Evolutionary conservation across 2,797 vertebrate genomes (phyloP).

Genomic region (Hyperoplus immaculatus): DNA sequence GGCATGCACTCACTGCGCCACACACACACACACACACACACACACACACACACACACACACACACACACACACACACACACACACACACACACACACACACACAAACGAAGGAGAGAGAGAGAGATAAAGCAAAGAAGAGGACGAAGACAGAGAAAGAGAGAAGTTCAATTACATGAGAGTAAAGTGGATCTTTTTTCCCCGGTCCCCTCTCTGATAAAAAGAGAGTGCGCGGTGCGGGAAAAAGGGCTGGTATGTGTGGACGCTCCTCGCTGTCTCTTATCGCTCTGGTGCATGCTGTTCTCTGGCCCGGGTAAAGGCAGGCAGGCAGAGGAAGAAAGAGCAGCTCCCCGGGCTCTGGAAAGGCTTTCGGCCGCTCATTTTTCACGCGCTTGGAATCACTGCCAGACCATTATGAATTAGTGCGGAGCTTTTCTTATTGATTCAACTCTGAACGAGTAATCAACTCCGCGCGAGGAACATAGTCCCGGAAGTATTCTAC

Average conservation of each 20-base stretch:
- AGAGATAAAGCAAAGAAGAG: slow-evolving; percentile 35
- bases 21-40: neutral
- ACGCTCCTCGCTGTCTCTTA: slow-evolving; percentile 47
- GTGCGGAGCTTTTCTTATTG: slow-evolving; percentile 67
- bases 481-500: slow-evolving; percentile 55
- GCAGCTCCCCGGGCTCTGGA: slow-evolving; percentile 62
- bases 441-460: slow-evolving; percentile 80
- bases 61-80: slow-evolving; percentile 10
- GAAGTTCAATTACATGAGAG: slow-evolving; percentile 67
- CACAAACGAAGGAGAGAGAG: neutral
- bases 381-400: slow-evolving; percentile 76
- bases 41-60: slow-evolving; percentile 27
- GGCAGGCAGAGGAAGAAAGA: slow-evolving; percentile 26
- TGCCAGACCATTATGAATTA: slow-evolving; percentile 80
- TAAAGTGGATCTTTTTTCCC: slow-evolving; percentile 60
- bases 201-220: slow-evolving; percentile 47
- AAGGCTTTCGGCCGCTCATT: slow-evolving; percentile 72
- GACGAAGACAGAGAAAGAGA: slow-evolving; percentile 19
- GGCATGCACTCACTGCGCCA: slow-evolving; percentile 37
- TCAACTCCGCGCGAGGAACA: slow-evolving; percentile 66
- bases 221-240: neutral
- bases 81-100: slow-evolving; percentile 16
- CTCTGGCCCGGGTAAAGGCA: slow-evolving; percentile 24
- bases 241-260: neutral
- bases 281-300: slow-evolving; percentile 63